These are phyloP conservation scores for Forbesichthys agassizii DNA, from an alignment of 2,113 vertebrate genomes.

Conservation along the genomic window DNA sequence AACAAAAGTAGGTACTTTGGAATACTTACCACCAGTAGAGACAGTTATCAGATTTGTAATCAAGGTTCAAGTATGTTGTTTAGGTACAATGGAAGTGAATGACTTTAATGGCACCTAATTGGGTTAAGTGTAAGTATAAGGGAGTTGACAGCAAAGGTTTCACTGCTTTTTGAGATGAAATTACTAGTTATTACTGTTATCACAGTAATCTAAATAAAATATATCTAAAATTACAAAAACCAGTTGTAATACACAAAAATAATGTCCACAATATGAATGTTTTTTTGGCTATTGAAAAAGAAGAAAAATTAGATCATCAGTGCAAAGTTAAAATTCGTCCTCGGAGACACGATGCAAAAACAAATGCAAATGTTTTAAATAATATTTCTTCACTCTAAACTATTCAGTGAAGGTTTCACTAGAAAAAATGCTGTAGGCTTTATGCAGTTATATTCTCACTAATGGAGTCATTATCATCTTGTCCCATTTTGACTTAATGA, in stretches of 20 bases:
- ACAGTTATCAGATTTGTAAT: no score
- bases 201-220: background rate
- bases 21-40: no score
- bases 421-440: constrained; percentile 21
- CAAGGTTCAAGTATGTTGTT: no score
- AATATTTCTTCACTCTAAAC: constrained; percentile 62
- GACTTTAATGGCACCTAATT: no score
- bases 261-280: background rate
- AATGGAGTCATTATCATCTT: no score
- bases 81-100: no score
- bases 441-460: constrained; percentile 1
- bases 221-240: background rate
- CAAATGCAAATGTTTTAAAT: constrained; percentile 54
- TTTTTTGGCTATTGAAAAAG: background rate
- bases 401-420: constrained; percentile 19
- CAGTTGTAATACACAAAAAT: constrained; percentile 5
- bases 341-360: constrained; percentile 72
- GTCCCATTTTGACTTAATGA: no score
- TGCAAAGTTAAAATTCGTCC: constrained; percentile 67
- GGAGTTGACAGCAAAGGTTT: no score
- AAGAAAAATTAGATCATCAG: constrained; percentile 23
- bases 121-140: no score
- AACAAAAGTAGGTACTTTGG: no score
- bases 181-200: background rate
- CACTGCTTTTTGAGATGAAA: background rate